A percentile compares a stretch with the other conserved stretches of the same genome.
phyloP scores from a whole-genome alignment of 2,113 vertebrate genomes.

The Coregonus clupeaformis region DNA sequence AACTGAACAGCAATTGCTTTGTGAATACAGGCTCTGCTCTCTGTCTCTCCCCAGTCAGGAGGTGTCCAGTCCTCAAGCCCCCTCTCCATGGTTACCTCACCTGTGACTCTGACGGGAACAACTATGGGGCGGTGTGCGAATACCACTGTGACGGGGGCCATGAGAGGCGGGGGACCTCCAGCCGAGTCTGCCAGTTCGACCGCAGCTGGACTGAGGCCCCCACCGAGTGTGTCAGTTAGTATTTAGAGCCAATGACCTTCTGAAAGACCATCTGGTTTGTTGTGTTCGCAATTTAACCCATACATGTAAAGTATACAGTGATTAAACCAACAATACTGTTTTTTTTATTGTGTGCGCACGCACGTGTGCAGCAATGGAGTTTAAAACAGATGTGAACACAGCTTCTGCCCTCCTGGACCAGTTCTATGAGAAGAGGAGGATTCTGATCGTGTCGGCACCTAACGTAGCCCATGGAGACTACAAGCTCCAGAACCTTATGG shows the following conservation, averaged over 20 bases:
- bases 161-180: constrained; percentile 77
- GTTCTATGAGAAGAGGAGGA: constrained; percentile 87
- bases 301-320: background rate
- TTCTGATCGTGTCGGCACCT: constrained; percentile 89
- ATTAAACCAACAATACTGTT: no score
- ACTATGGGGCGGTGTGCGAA: constrained; percentile 90
- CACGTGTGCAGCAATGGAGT: constrained; percentile 79
- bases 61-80: constrained; percentile 79
- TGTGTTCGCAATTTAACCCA: background rate
- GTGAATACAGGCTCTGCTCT: background rate
- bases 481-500: constrained; percentile 88
- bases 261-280: background rate
- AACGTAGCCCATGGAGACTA: constrained; percentile 83
- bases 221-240: constrained; percentile 84
- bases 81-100: constrained; percentile 85
- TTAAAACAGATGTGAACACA: constrained; percentile 83
- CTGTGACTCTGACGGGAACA: constrained; percentile 85
- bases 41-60: constrained; percentile 74
- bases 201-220: constrained; percentile 82
- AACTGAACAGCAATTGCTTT: no score
- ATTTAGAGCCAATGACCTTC: constrained; percentile 1
- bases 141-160: constrained; percentile 87
- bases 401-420: constrained; percentile 85
- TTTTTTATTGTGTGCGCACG: no score
- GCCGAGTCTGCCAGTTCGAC: constrained; percentile 84